Base-by-base conservation (phyloP, 92 coral and sea anemone genomes). In the Metridium senile region DNA sequence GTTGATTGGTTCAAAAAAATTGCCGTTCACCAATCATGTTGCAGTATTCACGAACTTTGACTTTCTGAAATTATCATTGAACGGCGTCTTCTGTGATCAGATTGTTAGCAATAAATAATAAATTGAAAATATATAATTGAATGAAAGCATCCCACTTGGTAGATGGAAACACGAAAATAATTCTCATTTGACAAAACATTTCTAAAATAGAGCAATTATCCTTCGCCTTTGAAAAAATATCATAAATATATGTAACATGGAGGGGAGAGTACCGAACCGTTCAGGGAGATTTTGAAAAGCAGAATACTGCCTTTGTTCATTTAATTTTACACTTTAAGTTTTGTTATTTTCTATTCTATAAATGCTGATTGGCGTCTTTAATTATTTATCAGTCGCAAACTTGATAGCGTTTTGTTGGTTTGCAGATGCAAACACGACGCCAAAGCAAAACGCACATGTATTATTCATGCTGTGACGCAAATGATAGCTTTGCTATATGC, bases 371-470 rank as follows among this genome's bases (percentile, higher is more conserved):
- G 13, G 8, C 13, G 49, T 39, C 13, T 39, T 39, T 13, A 39
- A 39, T 39, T 4, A 39, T 4, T 6, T 39, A 39, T 39, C 49
- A 39, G 13, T 4, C 49, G 13, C 49, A 39, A 39, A 6, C 6
- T 39, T 39, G 8, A 13, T 39, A 39, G 49, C 49, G 49, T 54
- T 54, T 54, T 54, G 20, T 54, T 54, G 59, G 59, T 21, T 54
- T 16, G 59, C 25, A 3, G 23, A 54, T 54, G 59, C 23, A 27
- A 28, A 28, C 69, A 63, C 6, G 43, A 28, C 69, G 69, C 45
- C 32, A 63, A 23, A 28, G 69, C 45, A 63, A 63, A 63, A 63
- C 21, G 69, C 69, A 31, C 69, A 63, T 63, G 0, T 27, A 63
- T 16, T 23, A 23, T 63, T 28, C 11, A 28, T 63, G 49, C 13